Evolutionary conservation across 2,797 vertebrate genomes (phyloP), one percentile per base, ranked within the genome.

Genomic region (Austrolebias charrua): DNA sequence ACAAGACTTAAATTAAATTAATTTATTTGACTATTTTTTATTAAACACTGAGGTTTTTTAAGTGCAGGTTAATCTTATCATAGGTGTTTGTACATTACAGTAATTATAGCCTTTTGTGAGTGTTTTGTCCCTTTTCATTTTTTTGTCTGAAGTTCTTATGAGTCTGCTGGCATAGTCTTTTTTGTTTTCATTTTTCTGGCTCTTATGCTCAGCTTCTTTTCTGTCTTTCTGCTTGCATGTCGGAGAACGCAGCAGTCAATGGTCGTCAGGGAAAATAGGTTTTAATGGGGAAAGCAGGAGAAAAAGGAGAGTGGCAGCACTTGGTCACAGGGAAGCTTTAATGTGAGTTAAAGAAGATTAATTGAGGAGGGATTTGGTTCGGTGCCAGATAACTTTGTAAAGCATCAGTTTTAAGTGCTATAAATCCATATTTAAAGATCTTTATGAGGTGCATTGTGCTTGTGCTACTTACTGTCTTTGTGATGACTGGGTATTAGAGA

Each of bases 261-360:
- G 50, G 63, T 65, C 76, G 40, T 64, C 31, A 50, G 77, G 73
- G 74, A 81, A 43, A 60, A 44, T 55, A 60, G 46, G 55, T 71
- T 82, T 70, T 78, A 65, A 81, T 69, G 55, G 60, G 48, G 24
- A 55, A 52, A 70, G 19, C 4, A 2, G 50, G 56, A 56, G 52
- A 59, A 55, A 55, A 31, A 48, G 31, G 52, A 79, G 33, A 64
- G 46, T 67, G 42, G 40, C 55, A 47, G 71, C 29, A 19, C 3
- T 43, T 53, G 74, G 74, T 83, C 78, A 60, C 55, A 78, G 28
- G 51, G 18, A 63, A 69, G 70, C 67, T 76, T 69, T 78, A 50
- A 78, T 71, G 16, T 42, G 28, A 56, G 46, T 63, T 56, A 51
- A 74, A 38, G 46, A 59, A 74, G 50, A 76, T 74, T 74, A 81